phyloP scores from a whole-genome alignment of 2,797 vertebrate genomes.

The Squalus acanthias region DNA sequence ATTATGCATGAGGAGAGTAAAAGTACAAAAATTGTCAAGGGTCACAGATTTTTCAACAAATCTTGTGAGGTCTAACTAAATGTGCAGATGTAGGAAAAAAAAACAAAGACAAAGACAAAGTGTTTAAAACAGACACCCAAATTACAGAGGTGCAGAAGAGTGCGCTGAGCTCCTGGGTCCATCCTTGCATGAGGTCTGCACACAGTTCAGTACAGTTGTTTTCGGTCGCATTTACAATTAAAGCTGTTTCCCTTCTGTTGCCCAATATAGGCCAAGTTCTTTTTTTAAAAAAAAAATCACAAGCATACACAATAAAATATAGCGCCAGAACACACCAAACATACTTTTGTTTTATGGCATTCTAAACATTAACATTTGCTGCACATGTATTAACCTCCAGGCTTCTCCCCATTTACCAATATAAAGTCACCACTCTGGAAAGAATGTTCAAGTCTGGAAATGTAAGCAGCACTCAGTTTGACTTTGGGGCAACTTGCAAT shows the following conservation, averaged over 20 bases:
- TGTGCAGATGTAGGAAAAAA: constrained; percentile 1
- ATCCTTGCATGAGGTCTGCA: constrained; percentile 16
- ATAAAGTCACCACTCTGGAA: neutral
- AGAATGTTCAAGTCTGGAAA: neutral
- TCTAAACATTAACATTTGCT: constrained; percentile 4
- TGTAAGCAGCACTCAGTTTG: neutral
- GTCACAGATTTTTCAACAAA: constrained; percentile 37
- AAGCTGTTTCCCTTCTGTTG: neutral
- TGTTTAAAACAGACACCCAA: constrained; percentile 23
- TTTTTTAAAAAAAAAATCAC: constrained; percentile 8
- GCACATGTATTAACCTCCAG: constrained; percentile 7
- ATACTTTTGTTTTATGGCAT: neutral
- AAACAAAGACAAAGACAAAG: neutral
- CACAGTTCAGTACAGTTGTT: constrained; percentile 19
- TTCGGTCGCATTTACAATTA: constrained; percentile 7
- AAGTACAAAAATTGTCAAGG: constrained; percentile 32
- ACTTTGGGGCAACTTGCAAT: neutral
- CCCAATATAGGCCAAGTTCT: neutral
- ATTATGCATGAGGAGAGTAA: constrained; percentile 29
- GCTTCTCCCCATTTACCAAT: neutral
- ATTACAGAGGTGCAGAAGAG: neutral
- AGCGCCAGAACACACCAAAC: neutral
- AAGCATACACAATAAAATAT: constrained; percentile 6
- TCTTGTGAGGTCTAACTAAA: constrained; percentile 19
- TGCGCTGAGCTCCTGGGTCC: constrained; percentile 5